Base-by-base conservation (phyloP, 2,113 vertebrate species). In the Dromas ardeola region DNA sequence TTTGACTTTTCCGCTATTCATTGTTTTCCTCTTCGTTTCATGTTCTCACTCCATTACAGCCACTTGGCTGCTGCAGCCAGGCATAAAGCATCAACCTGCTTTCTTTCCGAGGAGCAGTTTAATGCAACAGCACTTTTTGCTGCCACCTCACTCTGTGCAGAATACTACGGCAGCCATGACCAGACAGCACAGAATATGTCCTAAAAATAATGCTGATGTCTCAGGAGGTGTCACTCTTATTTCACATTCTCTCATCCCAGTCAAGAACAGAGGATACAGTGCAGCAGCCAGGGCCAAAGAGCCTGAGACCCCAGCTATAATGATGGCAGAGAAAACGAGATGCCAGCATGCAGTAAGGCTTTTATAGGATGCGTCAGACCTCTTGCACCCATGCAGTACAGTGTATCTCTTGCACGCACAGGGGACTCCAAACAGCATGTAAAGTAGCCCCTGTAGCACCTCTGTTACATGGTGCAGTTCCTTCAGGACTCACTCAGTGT, bases 1-100 rank as follows among this genome's bases (percentile, higher is more conserved):
- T 97, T 86, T 97, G 91, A 96, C 88, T 97, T 95, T 93, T 96
- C 90, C 2, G 3, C 67, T 88, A 25, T 76, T 97, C 67, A 79
- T 85, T 94, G 96, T 91, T 96, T 95, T 91, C 69, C n/a, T 74
- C 70, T 62, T 19, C 5, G n/a, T 97, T 95, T 95, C 84, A 83
- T 84, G 62, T 86, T 85, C 62, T 81, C 56, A 6, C 55, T 67
- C 47, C 15, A 9, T 56, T 47, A 52, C n/a, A 93, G 49, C 27
- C 77, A n/a, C 72, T 89, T 42, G 13, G 42, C 45, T 66, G 52
- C 86, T 65, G 47, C 67, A 86, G 78, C 55, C 77, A 63, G 56
- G 29, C 14, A 61, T 88, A 47, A 47, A 55, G 26, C 55, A 49
- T n/a, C 40, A 67, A 76, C 29, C 45, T 62, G 10, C 36, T 55